These are phyloP conservation scores for Oceanodroma tethys DNA, from an alignment of 2,113 vertebrate genomes.

Conservation along the genomic window DNA sequence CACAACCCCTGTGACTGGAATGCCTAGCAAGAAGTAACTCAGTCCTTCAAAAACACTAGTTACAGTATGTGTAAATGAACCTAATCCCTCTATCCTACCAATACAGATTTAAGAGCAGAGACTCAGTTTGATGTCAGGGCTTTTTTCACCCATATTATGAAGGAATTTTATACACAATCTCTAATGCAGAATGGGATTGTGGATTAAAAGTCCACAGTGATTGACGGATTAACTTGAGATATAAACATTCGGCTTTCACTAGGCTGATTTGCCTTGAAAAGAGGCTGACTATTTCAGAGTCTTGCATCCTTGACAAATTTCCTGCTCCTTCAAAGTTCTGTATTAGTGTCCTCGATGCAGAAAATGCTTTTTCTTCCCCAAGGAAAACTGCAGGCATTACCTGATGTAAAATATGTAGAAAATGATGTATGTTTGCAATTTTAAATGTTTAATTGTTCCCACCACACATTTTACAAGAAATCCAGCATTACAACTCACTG, in stretches of 20 bases:
- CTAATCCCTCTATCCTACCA: background rate
- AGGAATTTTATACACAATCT: background rate
- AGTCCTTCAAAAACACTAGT: background rate
- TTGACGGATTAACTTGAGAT: conserved; percentile 21
- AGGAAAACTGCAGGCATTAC: background rate
- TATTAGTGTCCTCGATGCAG: background rate
- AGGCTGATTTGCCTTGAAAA: background rate
- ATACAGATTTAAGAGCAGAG: background rate
- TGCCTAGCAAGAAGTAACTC: background rate
- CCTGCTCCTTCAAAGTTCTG: background rate
- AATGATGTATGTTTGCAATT: background rate
- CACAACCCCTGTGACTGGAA: background rate
- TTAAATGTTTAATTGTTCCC: background rate
- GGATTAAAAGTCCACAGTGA: background rate
- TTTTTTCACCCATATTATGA: background rate
- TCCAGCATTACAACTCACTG: background rate
- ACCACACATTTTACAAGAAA: background rate
- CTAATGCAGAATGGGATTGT: background rate
- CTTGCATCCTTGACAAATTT: background rate
- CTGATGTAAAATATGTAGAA: background rate
- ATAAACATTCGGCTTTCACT: background rate
- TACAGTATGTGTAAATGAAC: background rate
- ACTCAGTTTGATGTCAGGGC: background rate
- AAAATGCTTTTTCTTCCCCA: background rate
- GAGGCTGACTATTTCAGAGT: background rate